These are phyloP conservation scores for Clanis bilineata DNA, from an alignment of 2,888 invertebrate species.

Conservation along the genomic window DNA sequence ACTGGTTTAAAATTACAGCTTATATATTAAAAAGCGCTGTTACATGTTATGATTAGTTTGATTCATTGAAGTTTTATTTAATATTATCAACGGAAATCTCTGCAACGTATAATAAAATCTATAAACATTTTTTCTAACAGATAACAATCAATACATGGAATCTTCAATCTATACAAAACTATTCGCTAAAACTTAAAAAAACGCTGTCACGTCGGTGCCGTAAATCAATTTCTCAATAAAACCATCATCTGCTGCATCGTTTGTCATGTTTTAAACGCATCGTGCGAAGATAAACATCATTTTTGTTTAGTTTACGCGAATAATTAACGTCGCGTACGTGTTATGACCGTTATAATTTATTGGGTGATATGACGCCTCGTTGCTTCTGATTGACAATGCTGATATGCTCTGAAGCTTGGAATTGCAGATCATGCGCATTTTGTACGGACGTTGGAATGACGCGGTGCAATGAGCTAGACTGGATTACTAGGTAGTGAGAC, in stretches of 20 bases:
- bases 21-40: too few species aligned
- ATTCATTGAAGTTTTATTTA: too few species aligned
- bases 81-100: too few species aligned
- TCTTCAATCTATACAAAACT: not conserved
- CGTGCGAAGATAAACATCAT: conserved; percentile 41
- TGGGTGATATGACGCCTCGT: conserved; percentile 7
- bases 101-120: not conserved
- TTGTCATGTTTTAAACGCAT: conserved; percentile 44
- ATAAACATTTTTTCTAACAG: not conserved
- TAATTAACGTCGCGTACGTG: conserved; percentile 34
- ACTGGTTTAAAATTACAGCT: too few species aligned
- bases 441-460: not conserved
- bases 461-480: not conserved
- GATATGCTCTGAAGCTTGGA: not conserved
- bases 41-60: too few species aligned
- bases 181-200: conserved; percentile 8
- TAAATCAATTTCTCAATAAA: conserved; percentile 28
- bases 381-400: not conserved
- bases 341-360: conserved; percentile 6
- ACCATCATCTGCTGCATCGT: conserved; percentile 43
- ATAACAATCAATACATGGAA: conserved; percentile 3
- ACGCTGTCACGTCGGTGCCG: conserved; percentile 31
- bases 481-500: too few species aligned
- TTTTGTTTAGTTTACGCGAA: conserved; percentile 47
- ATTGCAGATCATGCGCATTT: not conserved